Base-by-base conservation (phyloP, 2,888 invertebrate genomes). In the Gortyna flavago region DNA sequence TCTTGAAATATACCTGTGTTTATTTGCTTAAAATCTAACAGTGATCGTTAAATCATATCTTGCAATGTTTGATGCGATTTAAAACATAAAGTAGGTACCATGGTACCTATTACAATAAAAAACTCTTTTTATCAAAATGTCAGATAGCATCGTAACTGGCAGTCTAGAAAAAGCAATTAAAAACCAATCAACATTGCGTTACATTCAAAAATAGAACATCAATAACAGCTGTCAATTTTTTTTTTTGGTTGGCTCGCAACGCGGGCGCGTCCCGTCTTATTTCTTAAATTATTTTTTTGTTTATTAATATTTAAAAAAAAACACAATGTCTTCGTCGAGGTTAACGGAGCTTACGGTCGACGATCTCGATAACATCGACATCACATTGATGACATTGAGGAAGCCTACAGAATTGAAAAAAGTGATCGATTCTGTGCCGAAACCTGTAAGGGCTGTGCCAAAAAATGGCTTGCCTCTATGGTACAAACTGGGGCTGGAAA, bases 401-500 rank as follows among this genome's bases (percentile, higher is more conserved):
- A 96, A 96, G 81, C 96, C 96, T 0, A 96, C 96, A 0, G 94
- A 95, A 25, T 83, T 97, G 87, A 95, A 95, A 88, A 96, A 95
- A 92, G 94, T 97, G 29, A 93, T 96, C 38, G 95, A 96, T 81
- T 94, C 95, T 0, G 92, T 97, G 67, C 96, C 97, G 5, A 96
- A 96, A 82, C 97, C 97, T 0, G 79, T 91, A 62, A 90, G 95
- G 44, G 93, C 96, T 3, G 95, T 97, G 4, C 97, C 97, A 2
- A 95, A 95, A 84, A 95, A 95, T 93, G 96, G 96, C 1, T 90
- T 97, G 38, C 97, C 97, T 4, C 77, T 95, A 77, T 97, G 97
- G 97, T 94, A 95, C 77, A 92, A 91, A 62, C 92, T 97, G 6
- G 96, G 97, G 0, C 87, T 97, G 89, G 97, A 97, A 85, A 91